A percentile compares a stretch with the other conserved stretches of the same genome.
Conservation (phyloP, 2,113 vertebrate genomes). For the Brevimyrus niger region DNA sequence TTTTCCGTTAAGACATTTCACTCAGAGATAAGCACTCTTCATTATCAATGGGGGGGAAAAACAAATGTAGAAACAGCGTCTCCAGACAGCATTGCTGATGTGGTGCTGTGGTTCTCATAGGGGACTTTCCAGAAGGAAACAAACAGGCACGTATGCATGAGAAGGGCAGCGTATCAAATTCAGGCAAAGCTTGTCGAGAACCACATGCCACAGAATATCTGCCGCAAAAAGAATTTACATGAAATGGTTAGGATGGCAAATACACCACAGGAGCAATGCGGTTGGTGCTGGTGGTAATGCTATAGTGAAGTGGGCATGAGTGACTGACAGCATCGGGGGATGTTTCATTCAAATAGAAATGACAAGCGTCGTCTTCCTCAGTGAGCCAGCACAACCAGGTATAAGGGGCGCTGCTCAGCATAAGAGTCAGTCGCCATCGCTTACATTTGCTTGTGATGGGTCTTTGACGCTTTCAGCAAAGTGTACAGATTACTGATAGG, state of each 20-base stretch:
- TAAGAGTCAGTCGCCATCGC: neutral
- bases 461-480: neutral
- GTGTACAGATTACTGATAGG: neutral
- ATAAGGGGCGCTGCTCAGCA: neutral
- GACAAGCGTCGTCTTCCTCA: neutral
- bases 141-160: neutral
- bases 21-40: neutral
- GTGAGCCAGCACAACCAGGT: neutral
- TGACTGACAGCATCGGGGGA: neutral
- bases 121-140: constrained; percentile 2
- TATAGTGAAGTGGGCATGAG: neutral
- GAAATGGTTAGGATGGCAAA: neutral
- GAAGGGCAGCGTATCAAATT: neutral
- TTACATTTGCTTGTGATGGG: neutral
- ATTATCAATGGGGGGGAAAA: neutral
- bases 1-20: neutral
- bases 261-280: neutral
- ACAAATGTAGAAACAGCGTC: neutral
- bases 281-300: neutral
- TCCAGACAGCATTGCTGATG: neutral
- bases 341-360: neutral
- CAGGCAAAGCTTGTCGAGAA: neutral
- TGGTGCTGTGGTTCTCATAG: neutral
- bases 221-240: constrained; percentile 3
- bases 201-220: neutral